Percentiles rank a stretch among this genome's conserved stretches.
Evolutionary conservation across 2,113 vertebrate genomes (phyloP).

Genomic region (Neoarius graeffei): DNA sequence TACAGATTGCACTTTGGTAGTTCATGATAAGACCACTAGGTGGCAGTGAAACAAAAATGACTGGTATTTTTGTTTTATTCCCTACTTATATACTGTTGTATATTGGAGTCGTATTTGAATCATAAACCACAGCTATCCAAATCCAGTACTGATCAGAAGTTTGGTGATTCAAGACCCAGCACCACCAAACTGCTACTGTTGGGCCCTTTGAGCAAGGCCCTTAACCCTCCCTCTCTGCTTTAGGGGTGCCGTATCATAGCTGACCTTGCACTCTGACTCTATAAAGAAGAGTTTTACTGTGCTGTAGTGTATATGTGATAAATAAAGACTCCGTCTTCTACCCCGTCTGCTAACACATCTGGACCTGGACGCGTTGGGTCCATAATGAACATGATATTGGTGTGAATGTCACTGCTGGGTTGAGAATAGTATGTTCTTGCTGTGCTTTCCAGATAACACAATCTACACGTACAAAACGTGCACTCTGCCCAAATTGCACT

Average conservation of each 20-base stretch:
- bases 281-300: no score
- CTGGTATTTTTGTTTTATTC: not conserved
- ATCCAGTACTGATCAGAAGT: not conserved
- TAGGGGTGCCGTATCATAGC: no score
- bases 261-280: no score
- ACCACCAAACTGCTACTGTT: no score
- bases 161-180: no score
- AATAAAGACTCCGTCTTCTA: no score
- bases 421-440: conserved; percentile 3
- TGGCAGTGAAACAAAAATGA: not conserved
- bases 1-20: not conserved
- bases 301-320: no score
- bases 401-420: not conserved
- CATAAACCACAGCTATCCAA: not conserved
- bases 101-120: not conserved
- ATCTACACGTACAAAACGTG: conserved; percentile 57
- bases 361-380: not conserved
- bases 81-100: not conserved
- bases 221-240: no score
- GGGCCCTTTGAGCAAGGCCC: no score
- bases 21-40: not conserved
- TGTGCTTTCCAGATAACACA: conserved; percentile 68
- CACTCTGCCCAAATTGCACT: conserved; percentile 1
- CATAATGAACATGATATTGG: no score
- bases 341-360: not conserved